Base-by-base conservation (phyloP, 2,888 invertebrate species). In the Plagodis pulveraria region DNA sequence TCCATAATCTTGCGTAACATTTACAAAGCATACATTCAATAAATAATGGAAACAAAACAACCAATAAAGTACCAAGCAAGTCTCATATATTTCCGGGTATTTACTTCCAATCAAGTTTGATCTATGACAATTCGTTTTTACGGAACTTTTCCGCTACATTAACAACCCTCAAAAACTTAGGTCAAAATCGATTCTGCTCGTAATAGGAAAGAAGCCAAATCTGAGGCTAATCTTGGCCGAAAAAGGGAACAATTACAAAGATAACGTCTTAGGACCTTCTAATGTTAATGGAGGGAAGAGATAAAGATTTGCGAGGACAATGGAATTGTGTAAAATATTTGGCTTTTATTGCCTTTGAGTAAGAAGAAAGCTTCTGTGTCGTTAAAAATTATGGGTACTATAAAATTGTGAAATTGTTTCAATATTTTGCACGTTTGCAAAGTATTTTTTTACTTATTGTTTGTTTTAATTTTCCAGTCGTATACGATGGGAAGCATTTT, bases 211-310 rank as follows among this genome's bases (percentile, higher is more conserved):
- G 43, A 38, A 67, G 72, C 73, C 74, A 78, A 81, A 83, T 74
- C 70, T 40, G 22, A 52, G 66, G 66, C 75, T 77, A 80, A 83
- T 84, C 81, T 78, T 74, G 76, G 72, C 72, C 74, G 71, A 73
- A 81, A 83, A 80, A 75, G 74, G 80, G 76, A 69, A 70, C 70
- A 86, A 87, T 86, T 85, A 78, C 75, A 66, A 66, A 70, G 81
- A 86, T 86, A 86, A 77, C 77, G 82, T 84, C 83, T 66, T 57
- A 73, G 67, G 69, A 65, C 68, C 72, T 72, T 77, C 72, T 74
- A 73, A 76, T 70, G 71, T 69, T 72, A 76, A 76, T 74, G 74
- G 74, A 72, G 56, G 59, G 60, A 65, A 72, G 71, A 71, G 71
- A 74, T 75, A 65, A 63, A 59, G 60, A 66, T 66, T 69, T 65